Evolutionary conservation across 2,113 vertebrate species (phyloP), one percentile per base, ranked within the genome.

Genomic region (Menura novaehollandiae): DNA sequence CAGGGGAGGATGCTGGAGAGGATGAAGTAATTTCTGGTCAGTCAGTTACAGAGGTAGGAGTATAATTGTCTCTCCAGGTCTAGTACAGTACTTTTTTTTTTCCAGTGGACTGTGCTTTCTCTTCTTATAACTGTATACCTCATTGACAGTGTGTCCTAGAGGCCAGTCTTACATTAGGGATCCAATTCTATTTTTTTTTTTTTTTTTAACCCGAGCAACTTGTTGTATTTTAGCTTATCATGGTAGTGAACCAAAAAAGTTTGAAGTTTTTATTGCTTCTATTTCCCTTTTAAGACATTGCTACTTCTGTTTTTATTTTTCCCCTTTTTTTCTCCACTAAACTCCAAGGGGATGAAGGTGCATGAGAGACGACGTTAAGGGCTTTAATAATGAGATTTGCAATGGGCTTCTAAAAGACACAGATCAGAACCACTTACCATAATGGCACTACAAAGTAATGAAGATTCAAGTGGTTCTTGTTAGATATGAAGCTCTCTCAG

Each of bases 381-480:
- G 92, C 95, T 97, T 97, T 97, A 97, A 94, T 97, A 97, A 98
- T 92, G 95, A 98, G 92, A 95, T 94, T 95, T 94, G 88, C 75
- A 95, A 49, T 41, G 37, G 85, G 85, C 95, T 97, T 95, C 90
- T 96, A 96, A 97, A 97, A 95, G 96, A 97, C 35, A 91, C 89
- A 91, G 95, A 96, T 95, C 97, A 97, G 97, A 96, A 71, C 83
- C 94, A 98, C 97, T 98, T 98, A 94, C 88, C 88, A 85, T 97
- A 97, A 98, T 97, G 96, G 91, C 88, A 88, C 97, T 97, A 97
- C 93, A 97, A 93, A 97, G 91, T 98, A 98, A 98, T 97, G 98
- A 98, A 98, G 94, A 93, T 97, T 98, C 98, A 97, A 98, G 98
- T 97, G 97, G 92, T 87, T 97, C 97, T 98, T 97, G 93, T 97